Conservation (phyloP, 2,888 invertebrate species). For the Xanthia togata region DNA sequence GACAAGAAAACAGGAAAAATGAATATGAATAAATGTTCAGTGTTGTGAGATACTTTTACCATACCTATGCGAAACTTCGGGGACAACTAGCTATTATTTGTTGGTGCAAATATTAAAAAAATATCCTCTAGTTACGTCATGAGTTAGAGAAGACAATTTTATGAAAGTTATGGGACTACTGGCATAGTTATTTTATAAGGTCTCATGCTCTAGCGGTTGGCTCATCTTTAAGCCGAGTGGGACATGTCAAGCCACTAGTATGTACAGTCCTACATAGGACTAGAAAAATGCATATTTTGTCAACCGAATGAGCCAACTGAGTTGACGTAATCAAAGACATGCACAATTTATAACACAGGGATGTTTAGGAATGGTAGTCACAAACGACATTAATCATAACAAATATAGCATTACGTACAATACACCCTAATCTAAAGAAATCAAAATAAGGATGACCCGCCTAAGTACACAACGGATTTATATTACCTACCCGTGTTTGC, state of each 20-base stretch:
- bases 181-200: not conserved
- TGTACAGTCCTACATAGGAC: too few relatives aligned
- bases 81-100: not conserved
- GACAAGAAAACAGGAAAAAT: conserved; percentile 1
- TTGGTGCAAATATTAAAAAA: conserved; percentile 4
- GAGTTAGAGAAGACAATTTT: not conserved
- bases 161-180: too few relatives aligned
- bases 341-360: too few relatives aligned
- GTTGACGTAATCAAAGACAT: not conserved
- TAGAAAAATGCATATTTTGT: not conserved
- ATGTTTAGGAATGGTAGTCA: not conserved
- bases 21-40: conserved; percentile 1
- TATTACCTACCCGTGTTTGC: conserved; percentile 47
- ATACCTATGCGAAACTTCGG: not conserved
- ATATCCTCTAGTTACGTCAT: not conserved
- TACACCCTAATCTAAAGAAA: conserved; percentile 20
- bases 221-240: not conserved
- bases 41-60: not conserved
- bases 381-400: conserved; percentile 9
- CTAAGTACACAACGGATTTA: conserved; percentile 43
- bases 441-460: conserved; percentile 24
- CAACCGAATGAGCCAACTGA: not conserved
- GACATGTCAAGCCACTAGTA: not conserved
- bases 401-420: conserved; percentile 22
- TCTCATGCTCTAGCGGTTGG: not conserved